A percentile compares a stretch with the other conserved stretches of the same genome.
Evolutionary conservation across 2,888 invertebrate species (phyloP).

Genomic region (Apodemia mormo): DNA sequence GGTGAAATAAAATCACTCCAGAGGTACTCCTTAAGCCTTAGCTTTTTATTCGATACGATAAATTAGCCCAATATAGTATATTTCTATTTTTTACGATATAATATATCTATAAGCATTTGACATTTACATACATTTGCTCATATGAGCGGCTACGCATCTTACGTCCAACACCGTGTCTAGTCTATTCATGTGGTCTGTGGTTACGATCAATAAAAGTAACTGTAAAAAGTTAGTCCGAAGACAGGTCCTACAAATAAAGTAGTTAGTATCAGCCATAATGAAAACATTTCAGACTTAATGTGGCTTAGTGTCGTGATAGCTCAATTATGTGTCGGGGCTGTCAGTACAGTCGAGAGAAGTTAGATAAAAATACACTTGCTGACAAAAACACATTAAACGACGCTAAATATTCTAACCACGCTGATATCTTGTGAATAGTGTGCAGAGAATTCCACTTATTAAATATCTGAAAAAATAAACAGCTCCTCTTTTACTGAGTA

Average conservation of each 20-base stretch:
- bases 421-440: not conserved
- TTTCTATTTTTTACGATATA: too few species aligned
- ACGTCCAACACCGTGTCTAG: too few species aligned
- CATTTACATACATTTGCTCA: too few species aligned
- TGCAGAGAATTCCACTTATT: slow-evolving; percentile 4
- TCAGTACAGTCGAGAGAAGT: not conserved
- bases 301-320: not conserved
- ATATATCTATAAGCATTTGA: too few species aligned
- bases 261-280: not conserved
- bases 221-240: not conserved
- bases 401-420: not conserved
- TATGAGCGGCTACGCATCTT: too few species aligned
- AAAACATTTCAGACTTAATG: slow-evolving; percentile 1
- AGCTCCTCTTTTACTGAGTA: not conserved
- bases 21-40: too few species aligned
- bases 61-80: too few species aligned
- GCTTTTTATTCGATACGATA: too few species aligned
- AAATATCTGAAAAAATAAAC: slow-evolving; percentile 3
- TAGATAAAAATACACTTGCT: slow-evolving; percentile 8
- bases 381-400: not conserved
- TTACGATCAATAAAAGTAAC: too few species aligned
- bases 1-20: too few species aligned
- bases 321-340: not conserved
- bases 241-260: not conserved
- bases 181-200: too few species aligned